Base-by-base conservation (phyloP, 2,888 invertebrate species). In the Odontothrips loti region DNA sequence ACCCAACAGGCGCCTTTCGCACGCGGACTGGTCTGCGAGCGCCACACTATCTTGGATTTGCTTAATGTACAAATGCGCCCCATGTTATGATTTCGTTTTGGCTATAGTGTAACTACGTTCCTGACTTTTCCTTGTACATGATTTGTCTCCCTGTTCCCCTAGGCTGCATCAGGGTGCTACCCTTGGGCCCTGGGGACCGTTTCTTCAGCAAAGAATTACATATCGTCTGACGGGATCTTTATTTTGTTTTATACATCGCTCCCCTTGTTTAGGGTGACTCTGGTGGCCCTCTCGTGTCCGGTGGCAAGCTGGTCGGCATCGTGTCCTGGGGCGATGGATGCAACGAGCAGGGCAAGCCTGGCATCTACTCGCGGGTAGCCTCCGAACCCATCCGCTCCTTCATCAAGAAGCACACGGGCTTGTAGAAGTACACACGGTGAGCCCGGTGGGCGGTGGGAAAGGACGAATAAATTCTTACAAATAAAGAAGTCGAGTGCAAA, bases 191-290 rank as follows among this genome's bases (percentile, higher is more conserved):
- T n/a, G n/a, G n/a, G n/a, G n/a, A n/a, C n/a, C n/a, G n/a, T n/a
- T n/a, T n/a, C n/a, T n/a, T n/a, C n/a, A n/a, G n/a, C n/a, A n/a
- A n/a, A n/a, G n/a, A n/a, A n/a, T n/a, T n/a, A n/a, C n/a, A n/a
- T n/a, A n/a, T n/a, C n/a, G n/a, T n/a, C n/a, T n/a, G n/a, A n/a
- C n/a, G n/a, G n/a, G 12, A 17, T 8, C 51, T 51, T 51, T 20
- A 23, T 9, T 12, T 27, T 75, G 0, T 58, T 6, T 17, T 58
- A 4, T 58, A 43, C n/a, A n/a, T n/a, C n/a, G n/a, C n/a, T n/a
- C n/a, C n/a, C n/a, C n/a, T n/a, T n/a, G n/a, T n/a, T n/a, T n/a
- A 75, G 68, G 68, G 68, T 12, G 68, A 75, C 68, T 75, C 68
- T 9, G 68, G 68, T 27, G 68, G 68, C 27, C 68, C 68, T 9